Conservation (phyloP, 2,797 vertebrate genomes). For the Aldrovandia affinis region DNA sequence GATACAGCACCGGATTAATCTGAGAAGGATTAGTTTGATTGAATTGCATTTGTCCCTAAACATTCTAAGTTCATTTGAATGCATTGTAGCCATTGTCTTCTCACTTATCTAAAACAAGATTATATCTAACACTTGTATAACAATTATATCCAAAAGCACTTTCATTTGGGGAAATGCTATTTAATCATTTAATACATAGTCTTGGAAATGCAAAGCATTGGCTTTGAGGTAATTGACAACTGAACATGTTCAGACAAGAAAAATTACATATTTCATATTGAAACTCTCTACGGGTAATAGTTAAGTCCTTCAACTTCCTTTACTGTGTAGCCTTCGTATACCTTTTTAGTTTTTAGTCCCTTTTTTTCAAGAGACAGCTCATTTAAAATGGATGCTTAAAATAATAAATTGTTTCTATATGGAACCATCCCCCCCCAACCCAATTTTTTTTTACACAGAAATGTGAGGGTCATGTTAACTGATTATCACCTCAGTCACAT, state of each 20-base stretch:
- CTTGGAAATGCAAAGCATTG: not conserved
- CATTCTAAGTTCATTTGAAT: too few species aligned
- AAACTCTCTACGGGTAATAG: too few species aligned
- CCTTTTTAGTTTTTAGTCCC: constrained; percentile 36
- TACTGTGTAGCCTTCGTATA: constrained; percentile 34
- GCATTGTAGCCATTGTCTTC: not conserved
- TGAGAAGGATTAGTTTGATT: too few species aligned
- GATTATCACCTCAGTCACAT: constrained; percentile 79
- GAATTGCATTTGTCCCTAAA: too few species aligned
- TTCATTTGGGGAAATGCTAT: not conserved
- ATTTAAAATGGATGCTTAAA: constrained; percentile 51
- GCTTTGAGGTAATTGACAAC: constrained; percentile 11
- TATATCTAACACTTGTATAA: not conserved
- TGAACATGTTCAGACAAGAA: constrained; percentile 32
- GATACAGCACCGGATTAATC: too few species aligned
- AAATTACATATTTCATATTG: constrained; percentile 27
- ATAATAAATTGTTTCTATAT: constrained; percentile 53
- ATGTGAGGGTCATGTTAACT: constrained; percentile 56
- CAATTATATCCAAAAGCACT: too few species aligned
- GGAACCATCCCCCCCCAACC: constrained; percentile 41
- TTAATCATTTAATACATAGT: not conserved
- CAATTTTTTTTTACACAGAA: constrained; percentile 26
- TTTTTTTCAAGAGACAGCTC: constrained; percentile 42
- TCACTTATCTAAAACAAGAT: not conserved
- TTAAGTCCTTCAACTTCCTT: constrained; percentile 39